Conservation (phyloP, 2,888 invertebrate genomes). For the Odontothrips loti region DNA sequence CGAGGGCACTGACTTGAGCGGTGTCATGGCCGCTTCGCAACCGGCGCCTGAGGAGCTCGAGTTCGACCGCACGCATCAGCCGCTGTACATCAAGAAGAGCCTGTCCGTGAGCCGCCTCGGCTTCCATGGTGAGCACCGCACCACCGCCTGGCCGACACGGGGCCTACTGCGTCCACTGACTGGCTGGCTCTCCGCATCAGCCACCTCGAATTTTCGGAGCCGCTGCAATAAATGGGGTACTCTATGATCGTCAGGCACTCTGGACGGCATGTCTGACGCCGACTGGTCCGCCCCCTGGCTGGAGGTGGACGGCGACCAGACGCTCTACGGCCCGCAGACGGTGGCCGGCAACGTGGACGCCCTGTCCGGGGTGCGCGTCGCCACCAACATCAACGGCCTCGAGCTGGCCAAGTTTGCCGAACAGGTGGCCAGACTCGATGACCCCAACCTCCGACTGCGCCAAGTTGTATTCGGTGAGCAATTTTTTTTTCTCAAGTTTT, state of each 20-base stretch:
- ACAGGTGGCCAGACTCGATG: not conserved
- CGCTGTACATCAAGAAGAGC: not conserved
- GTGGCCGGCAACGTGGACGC: not conserved
- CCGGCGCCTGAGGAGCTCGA: not conserved
- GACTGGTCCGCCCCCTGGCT: conserved; percentile 1
- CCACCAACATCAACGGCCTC: not conserved
- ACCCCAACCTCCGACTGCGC: not conserved
- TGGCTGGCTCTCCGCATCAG: no score
- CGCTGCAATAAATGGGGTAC: no score
- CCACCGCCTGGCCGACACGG: no score
- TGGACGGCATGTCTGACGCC: not conserved
- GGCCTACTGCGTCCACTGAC: no score
- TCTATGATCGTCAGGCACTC: no score
- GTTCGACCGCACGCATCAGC: not conserved
- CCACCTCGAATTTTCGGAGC: no score
- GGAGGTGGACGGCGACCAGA: conserved; percentile 7
- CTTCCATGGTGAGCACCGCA: not conserved
- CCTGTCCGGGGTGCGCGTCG: not conserved
- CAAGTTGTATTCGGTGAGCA: not conserved
- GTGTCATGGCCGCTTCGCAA: not conserved
- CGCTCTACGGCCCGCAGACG: not conserved
- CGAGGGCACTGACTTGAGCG: not conserved
- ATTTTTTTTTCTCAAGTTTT: not conserved
- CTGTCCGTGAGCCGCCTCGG: not conserved
- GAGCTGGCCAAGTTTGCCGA: not conserved